phyloP scores from a whole-genome alignment of 2,888 invertebrate genomes.

The Calephelis perditalis region DNA sequence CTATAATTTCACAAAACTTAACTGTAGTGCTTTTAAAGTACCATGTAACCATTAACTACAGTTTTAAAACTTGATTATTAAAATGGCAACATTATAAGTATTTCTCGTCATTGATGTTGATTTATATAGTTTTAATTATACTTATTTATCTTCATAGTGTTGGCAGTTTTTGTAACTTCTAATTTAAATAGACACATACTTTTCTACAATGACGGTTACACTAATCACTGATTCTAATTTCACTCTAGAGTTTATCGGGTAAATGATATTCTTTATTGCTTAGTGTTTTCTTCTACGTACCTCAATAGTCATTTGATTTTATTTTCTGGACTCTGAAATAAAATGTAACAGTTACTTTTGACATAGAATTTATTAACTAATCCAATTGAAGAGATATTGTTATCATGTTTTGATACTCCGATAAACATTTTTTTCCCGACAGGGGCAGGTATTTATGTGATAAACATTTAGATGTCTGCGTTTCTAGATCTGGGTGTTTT shows the following conservation, averaged over 20 bases:
- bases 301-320: constrained; percentile 36
- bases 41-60: background rate
- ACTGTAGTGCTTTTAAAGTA: background rate
- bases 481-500: too few species aligned
- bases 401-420: too few species aligned
- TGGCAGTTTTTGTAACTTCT: constrained; percentile 11
- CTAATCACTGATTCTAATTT: constrained; percentile 31
- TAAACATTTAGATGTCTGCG: too few species aligned
- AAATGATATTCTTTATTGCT: constrained; percentile 53
- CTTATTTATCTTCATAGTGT: background rate
- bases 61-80: background rate
- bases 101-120: background rate
- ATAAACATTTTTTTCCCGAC: too few species aligned
- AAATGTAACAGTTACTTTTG: constrained; percentile 19
- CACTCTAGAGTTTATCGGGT: constrained; percentile 32
- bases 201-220: constrained; percentile 28
- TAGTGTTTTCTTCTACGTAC: constrained; percentile 34
- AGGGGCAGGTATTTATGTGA: too few species aligned
- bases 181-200: constrained; percentile 33
- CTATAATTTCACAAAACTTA: too few species aligned
- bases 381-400: too few species aligned
- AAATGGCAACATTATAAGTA: background rate
- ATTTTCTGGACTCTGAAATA: constrained; percentile 66
- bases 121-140: background rate
- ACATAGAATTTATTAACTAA: too few species aligned